Percentiles rank a stretch among this genome's conserved stretches.
These are phyloP conservation scores for Muscicapa comitata DNA, from an alignment of 2,797 vertebrate genomes.

Conservation along the genomic window DNA sequence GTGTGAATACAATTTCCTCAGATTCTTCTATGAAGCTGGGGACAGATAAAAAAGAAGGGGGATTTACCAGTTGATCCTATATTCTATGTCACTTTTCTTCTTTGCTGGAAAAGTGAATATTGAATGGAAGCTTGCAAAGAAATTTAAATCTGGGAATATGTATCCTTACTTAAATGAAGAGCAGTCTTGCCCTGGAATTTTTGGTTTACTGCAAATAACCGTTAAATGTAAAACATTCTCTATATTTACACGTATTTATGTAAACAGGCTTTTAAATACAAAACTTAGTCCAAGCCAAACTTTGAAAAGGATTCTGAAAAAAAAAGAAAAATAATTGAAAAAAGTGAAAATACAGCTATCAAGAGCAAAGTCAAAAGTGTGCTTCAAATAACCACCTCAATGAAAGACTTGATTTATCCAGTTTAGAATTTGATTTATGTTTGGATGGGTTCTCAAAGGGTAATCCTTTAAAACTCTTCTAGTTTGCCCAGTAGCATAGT, in stretches of 20 bases:
- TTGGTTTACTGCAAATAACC: background rate
- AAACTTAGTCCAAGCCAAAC: background rate
- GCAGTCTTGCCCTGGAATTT: background rate
- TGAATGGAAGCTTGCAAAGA: background rate
- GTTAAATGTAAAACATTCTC: background rate
- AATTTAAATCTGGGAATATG: background rate
- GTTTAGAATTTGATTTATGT: background rate
- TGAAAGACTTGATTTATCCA: background rate
- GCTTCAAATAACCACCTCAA: background rate
- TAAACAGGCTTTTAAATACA: background rate
- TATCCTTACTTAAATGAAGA: background rate
- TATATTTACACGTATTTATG: rapidly evolving
- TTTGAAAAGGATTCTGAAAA: background rate
- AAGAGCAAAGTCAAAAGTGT: background rate
- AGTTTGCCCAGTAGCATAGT: background rate
- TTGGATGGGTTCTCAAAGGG: background rate
- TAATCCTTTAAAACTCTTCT: background rate
- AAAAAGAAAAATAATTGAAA: background rate
- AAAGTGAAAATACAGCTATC: background rate
- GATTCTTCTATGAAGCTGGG: background rate
- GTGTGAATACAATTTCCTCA: background rate
- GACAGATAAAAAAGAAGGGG: background rate
- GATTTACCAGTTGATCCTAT: background rate
- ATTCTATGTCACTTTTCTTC: background rate
- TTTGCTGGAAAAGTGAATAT: background rate